Conservation (phyloP, 2,888 invertebrate genomes). For the Philereme transversata region DNA sequence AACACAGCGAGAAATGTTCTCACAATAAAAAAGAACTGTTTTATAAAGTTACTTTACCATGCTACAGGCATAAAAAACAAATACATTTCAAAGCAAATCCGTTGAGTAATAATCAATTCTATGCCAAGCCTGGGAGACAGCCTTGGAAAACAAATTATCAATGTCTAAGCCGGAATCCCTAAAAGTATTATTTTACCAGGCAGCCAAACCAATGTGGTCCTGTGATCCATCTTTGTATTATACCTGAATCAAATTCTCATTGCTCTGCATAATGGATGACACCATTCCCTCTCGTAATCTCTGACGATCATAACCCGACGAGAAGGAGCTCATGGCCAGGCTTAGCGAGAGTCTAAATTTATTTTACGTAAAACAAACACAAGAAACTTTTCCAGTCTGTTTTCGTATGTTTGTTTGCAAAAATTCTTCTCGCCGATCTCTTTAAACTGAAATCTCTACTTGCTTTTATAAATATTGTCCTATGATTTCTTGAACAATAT, state of each 20-base stretch:
- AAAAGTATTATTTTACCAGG: too few species aligned
- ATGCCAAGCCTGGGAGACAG: too few species aligned
- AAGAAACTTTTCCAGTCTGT: slow-evolving; percentile 18
- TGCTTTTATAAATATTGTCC: slow-evolving; percentile 7
- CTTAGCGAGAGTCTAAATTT: slow-evolving; percentile 10
- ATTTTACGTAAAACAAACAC: slow-evolving; percentile 14
- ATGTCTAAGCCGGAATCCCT: too few species aligned
- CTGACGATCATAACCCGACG: slow-evolving; percentile 8
- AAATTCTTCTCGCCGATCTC: slow-evolving; percentile 1
- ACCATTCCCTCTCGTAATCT: slow-evolving; percentile 7
- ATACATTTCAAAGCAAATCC: too few species aligned
- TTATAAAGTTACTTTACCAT: too few species aligned
- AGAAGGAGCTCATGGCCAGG: slow-evolving; percentile 15
- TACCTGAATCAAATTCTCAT: slow-evolving; percentile 1
- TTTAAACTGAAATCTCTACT: not conserved
- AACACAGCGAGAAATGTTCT: too few species aligned
- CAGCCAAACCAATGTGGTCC: too few species aligned
- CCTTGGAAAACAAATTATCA: too few species aligned
- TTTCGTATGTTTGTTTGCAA: slow-evolving; percentile 14
- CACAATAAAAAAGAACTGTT: too few species aligned
- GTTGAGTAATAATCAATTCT: too few species aligned
- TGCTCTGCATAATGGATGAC: not conserved
- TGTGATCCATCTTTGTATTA: not conserved
- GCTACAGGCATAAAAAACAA: too few species aligned
- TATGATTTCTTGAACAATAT: not conserved